Conservation (phyloP, 2,888 invertebrate genomes). For the Synergus laeviventris region DNA sequence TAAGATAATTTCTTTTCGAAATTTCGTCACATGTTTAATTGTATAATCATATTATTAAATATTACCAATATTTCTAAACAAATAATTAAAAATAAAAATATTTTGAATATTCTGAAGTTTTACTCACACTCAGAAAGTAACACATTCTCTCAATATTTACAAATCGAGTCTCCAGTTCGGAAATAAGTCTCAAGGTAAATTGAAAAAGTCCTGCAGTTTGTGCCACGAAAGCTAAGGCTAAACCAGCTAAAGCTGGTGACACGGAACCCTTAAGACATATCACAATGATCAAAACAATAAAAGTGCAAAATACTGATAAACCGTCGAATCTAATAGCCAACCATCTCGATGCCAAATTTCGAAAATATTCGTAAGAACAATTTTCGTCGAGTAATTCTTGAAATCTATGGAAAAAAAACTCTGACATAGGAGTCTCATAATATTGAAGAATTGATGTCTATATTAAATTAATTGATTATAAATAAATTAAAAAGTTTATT, state of each 20-base stretch:
- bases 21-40: too few species aligned
- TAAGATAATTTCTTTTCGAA: too few species aligned
- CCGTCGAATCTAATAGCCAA: conserved; percentile 65
- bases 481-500: not conserved
- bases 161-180: conserved; percentile 77
- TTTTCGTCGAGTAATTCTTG: conserved; percentile 76
- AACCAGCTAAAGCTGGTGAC: conserved; percentile 79
- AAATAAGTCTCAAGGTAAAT: conserved; percentile 76
- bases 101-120: not conserved
- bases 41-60: too few species aligned
- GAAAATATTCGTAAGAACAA: conserved; percentile 76
- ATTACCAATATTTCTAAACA: too few species aligned
- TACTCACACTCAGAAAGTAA: conserved; percentile 66
- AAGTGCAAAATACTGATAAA: conserved; percentile 73
- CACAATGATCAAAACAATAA: conserved; percentile 77
- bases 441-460: not conserved
- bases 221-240: conserved; percentile 80
- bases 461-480: not conserved
- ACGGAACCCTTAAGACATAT: conserved; percentile 75
- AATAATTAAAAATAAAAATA: too few species aligned
- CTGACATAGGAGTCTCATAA: not conserved
- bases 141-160: conserved; percentile 77
- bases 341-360: conserved; percentile 77
- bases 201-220: conserved; percentile 80
- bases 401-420: conserved; percentile 71